Conservation (phyloP, 2,888 invertebrate species). For the Pelosia muscerda region DNA sequence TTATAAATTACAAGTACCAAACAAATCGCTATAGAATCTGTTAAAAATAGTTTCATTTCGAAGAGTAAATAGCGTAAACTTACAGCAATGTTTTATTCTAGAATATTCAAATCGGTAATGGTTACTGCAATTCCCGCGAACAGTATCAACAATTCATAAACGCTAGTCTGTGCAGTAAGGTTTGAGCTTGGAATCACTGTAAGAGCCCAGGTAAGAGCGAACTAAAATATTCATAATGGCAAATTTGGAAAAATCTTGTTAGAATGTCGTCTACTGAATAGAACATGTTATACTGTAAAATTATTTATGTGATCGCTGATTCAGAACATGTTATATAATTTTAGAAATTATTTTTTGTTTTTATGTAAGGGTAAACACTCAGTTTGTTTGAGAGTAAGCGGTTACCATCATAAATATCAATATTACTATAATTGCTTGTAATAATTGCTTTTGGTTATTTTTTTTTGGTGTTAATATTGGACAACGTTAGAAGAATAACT, state of each 20-base stretch:
- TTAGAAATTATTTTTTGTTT: background rate
- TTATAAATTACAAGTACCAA: no score
- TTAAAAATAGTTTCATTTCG: background rate
- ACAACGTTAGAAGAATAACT: no score
- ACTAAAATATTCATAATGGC: constrained; percentile 72
- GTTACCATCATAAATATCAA: no score
- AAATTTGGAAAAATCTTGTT: constrained; percentile 73
- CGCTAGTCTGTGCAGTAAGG: constrained; percentile 26
- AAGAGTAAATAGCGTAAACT: background rate
- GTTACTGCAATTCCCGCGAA: background rate
- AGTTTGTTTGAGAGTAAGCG: no score
- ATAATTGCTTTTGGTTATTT: no score
- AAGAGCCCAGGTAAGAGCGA: constrained; percentile 57
- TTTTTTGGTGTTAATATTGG: no score
- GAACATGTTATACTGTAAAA: constrained; percentile 24
- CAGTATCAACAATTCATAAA: constrained; percentile 12
- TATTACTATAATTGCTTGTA: no score
- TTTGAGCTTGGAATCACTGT: constrained; percentile 44
- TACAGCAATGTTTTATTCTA: background rate
- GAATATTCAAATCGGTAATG: background rate
- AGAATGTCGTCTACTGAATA: constrained; percentile 40
- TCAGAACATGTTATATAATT: constrained; percentile 21
- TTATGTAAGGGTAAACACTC: background rate
- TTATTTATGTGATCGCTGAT: constrained; percentile 38
- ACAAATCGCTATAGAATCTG: background rate